Evolutionary conservation across 1,140 invertebrate genomes (phyloP).

Genomic region (Drosophila lacertosa): DNA sequence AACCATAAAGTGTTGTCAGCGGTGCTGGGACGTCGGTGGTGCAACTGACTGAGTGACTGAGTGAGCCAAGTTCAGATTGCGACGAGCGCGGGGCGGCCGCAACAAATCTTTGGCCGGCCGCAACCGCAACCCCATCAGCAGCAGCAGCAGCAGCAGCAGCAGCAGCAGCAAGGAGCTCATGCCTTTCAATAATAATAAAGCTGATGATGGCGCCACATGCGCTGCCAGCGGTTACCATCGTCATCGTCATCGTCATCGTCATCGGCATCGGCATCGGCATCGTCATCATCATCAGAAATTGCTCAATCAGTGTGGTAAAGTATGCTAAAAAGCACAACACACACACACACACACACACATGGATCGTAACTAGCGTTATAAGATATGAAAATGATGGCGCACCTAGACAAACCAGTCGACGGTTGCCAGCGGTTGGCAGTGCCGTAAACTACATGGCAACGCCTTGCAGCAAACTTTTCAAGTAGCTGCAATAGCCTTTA

Average conservation of each 20-base stretch:
- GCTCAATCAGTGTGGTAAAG: conserved; percentile 55
- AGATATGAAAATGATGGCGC: conserved; percentile 68
- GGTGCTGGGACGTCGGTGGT: neutral
- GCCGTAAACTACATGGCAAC: conserved; percentile 64
- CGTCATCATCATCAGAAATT: conserved; percentile 56
- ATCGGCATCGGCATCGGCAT: conserved; percentile 23
- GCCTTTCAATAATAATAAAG: conserved; percentile 58
- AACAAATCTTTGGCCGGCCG: conserved; percentile 17
- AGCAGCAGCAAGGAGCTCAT: conserved; percentile 26
- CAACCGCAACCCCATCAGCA: conserved; percentile 18
- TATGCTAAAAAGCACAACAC: conserved; percentile 45
- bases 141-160: conserved; percentile 16
- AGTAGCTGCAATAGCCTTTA: conserved; percentile 75
- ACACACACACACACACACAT: neutral
- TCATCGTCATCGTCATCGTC: neutral
- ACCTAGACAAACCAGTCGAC: conserved; percentile 38
- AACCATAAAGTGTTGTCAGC: conserved; percentile 43
- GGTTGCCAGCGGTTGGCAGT: neutral
- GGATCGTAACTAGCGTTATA: conserved; percentile 55
- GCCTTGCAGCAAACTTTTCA: conserved; percentile 65
- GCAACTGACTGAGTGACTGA: neutral
- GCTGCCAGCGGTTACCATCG: neutral
- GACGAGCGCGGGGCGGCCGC: conserved; percentile 31
- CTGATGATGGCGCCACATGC: conserved; percentile 39
- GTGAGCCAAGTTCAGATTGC: conserved; percentile 36